phyloP scores from a whole-genome alignment of 2,113 vertebrate genomes.

The Typhlomys cinereus region DNA sequence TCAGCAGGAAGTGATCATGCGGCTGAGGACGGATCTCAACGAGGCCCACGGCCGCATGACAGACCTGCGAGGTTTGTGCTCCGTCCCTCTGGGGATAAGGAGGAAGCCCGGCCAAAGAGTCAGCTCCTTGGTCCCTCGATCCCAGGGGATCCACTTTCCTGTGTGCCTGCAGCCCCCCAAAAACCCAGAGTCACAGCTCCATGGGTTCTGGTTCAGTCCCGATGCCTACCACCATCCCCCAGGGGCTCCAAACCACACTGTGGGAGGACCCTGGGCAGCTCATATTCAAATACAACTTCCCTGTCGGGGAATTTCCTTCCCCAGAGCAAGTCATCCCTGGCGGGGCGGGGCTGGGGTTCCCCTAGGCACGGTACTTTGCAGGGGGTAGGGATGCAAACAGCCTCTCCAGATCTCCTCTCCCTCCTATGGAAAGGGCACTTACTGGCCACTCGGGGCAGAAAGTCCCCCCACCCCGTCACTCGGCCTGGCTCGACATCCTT shows the following conservation, averaged over 20 bases:
- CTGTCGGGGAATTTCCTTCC: accelerated
- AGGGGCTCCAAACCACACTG: neutral
- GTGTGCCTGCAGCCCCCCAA: neutral
- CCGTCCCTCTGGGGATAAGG: neutral
- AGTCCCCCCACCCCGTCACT: neutral
- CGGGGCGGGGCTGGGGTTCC: neutral
- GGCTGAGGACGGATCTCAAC: slow-evolving; percentile 79
- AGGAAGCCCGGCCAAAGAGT: neutral
- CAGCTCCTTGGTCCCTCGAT: accelerated
- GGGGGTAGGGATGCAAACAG: neutral
- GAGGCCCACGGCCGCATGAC: slow-evolving; percentile 83
- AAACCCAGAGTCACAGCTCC: neutral
- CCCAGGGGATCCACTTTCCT: neutral
- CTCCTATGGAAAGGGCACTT: neutral
- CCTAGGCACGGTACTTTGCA: neutral
- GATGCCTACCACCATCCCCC: too few species aligned
- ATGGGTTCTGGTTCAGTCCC: neutral
- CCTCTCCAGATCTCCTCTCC: neutral
- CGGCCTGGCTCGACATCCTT: neutral
- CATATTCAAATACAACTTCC: neutral
- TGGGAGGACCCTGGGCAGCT: neutral
- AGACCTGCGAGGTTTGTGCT: slow-evolving; percentile 85
- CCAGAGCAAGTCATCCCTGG: neutral
- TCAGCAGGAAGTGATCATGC: slow-evolving; percentile 81
- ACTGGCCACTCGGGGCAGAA: neutral